phyloP scores from a whole-genome alignment of 2,888 invertebrate species.

The Heliconius aoede region DNA sequence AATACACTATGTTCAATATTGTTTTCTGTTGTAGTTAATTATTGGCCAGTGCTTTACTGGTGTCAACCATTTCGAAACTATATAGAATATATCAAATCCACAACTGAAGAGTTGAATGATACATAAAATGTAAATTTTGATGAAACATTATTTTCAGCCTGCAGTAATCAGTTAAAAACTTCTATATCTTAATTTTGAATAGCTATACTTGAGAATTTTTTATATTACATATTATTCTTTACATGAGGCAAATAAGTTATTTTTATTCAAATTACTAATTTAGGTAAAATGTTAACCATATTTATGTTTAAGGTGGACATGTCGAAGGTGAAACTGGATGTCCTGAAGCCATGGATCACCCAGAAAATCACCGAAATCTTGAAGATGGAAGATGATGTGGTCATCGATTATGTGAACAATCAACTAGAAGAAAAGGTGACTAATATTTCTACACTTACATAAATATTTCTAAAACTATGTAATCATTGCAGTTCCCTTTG shows the following conservation, averaged over 20 bases:
- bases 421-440: conserved; percentile 97
- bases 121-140: too few relatives aligned
- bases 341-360: conserved; percentile 99
- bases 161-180: too few relatives aligned
- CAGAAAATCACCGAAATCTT: conserved; percentile 97
- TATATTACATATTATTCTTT: too few relatives aligned
- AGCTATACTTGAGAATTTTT: too few relatives aligned
- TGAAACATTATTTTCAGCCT: too few relatives aligned
- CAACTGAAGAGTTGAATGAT: too few relatives aligned
- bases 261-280: background rate
- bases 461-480: conserved; percentile 67
- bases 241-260: background rate
- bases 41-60: too few relatives aligned
- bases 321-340: conserved; percentile 98
- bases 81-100: too few relatives aligned
- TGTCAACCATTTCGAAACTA: too few relatives aligned
- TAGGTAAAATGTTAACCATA: background rate
- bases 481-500: conserved; percentile 82
- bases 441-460: conserved; percentile 51
- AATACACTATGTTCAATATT: too few relatives aligned
- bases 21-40: too few relatives aligned
- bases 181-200: too few relatives aligned
- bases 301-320: conserved; percentile 90
- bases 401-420: conserved; percentile 99
- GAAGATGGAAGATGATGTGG: conserved; percentile 99